These are phyloP conservation scores for Trissolcus japonicus DNA, from an alignment of 2,888 invertebrate genomes.

Conservation along the genomic window DNA sequence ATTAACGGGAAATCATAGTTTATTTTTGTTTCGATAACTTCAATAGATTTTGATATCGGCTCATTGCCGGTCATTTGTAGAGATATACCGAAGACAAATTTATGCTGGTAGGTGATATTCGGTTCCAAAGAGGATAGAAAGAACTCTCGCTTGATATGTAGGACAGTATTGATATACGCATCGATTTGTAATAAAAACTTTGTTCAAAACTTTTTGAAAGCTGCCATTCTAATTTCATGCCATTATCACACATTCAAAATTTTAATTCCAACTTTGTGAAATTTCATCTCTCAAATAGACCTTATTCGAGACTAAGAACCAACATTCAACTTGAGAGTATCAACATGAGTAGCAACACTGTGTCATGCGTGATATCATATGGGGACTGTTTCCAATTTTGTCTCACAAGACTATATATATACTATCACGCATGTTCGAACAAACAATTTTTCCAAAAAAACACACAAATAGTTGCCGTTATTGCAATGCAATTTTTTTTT, in stretches of 20 bases:
- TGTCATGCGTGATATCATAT: constrained; percentile 19
- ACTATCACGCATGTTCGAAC: constrained; percentile 8
- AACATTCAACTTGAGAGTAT: constrained; percentile 25
- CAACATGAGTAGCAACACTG: constrained; percentile 21
- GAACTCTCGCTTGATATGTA: constrained; percentile 45
- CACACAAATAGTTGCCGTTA: no score
- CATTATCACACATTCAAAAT: no score
- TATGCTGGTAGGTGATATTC: constrained; percentile 25
- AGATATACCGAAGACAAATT: neutral
- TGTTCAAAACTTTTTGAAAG: no score
- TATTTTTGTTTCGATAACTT: no score
- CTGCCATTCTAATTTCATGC: no score
- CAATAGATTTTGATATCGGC: no score
- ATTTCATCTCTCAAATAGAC: no score
- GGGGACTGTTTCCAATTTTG: neutral
- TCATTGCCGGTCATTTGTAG: no score
- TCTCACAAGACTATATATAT: neutral
- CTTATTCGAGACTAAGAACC: no score
- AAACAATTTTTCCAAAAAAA: neutral
- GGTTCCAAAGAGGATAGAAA: constrained; percentile 37
- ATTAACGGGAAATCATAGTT: no score
- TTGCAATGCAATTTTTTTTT: neutral
- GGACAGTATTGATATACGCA: constrained; percentile 29
- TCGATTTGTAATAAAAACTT: neutral
- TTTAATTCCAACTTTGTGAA: no score